Evolutionary conservation across 2,888 invertebrate genomes (phyloP).

Genomic region (Cheiracanthium punctorium): DNA sequence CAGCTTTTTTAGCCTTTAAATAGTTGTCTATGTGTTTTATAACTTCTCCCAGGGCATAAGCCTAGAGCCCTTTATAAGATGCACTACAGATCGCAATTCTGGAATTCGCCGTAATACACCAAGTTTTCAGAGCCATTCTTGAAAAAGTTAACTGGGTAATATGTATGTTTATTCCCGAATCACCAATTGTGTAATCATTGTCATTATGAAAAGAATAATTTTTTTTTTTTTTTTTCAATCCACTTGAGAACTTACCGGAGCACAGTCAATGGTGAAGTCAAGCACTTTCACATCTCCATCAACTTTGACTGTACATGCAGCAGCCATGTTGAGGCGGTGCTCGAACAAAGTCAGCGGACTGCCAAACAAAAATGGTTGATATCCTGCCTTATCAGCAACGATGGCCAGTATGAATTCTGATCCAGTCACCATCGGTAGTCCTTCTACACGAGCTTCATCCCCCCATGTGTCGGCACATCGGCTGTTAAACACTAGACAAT

Average conservation of each 20-base stretch:
- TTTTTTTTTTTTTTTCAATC: too few species aligned
- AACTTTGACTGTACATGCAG: conserved; percentile 49
- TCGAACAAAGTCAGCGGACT: conserved; percentile 30
- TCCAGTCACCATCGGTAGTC: conserved; percentile 82
- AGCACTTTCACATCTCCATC: conserved; percentile 57
- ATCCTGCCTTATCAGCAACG: conserved; percentile 68
- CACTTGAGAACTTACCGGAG: conserved; percentile 66
- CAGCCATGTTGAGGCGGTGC: conserved; percentile 57
- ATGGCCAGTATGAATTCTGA: conserved; percentile 84
- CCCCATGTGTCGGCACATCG: conserved; percentile 88
- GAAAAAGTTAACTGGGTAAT: too few species aligned
- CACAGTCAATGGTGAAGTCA: conserved; percentile 44
- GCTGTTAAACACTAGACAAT: conserved; percentile 86
- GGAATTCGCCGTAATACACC: too few species aligned
- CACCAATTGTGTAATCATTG: too few species aligned
- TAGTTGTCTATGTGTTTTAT: too few species aligned
- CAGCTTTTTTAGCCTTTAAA: too few species aligned
- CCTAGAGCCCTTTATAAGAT: too few species aligned
- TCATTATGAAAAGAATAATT: background rate
- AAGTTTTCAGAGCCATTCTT: too few species aligned
- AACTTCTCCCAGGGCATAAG: too few species aligned
- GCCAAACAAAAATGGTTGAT: conserved; percentile 40
- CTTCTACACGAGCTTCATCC: conserved; percentile 82
- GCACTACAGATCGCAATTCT: too few species aligned
- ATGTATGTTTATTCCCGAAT: too few species aligned